These are phyloP conservation scores for Pachliopta kotzebuea DNA, from an alignment of 2,888 invertebrate genomes.

Conservation along the genomic window DNA sequence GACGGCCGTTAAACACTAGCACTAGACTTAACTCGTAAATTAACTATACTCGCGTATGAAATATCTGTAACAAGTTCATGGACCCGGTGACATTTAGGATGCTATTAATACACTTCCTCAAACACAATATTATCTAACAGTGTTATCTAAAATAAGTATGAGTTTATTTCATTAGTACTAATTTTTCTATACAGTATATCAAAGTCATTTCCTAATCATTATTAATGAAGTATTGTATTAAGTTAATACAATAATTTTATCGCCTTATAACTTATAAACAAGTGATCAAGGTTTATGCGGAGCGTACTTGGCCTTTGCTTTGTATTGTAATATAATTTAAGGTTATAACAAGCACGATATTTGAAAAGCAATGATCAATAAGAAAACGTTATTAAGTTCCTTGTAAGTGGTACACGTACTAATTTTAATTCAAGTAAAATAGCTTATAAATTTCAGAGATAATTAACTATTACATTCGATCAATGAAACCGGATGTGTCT, in stretches of 20 bases:
- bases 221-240: background rate
- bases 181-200: background rate
- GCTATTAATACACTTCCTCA: constrained; percentile 50
- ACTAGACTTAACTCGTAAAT: constrained; percentile 53
- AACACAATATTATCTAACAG: background rate
- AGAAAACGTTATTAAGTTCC: background rate
- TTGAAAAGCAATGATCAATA: background rate
- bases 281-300: background rate
- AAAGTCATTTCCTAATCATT: background rate
- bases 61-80: constrained; percentile 61
- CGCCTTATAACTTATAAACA: background rate
- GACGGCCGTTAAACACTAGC: constrained; percentile 43
- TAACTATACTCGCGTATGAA: constrained; percentile 46
- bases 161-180: background rate
- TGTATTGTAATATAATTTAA: background rate
- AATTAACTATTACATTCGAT: too few species aligned
- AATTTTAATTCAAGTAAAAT: too few species aligned
- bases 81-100: constrained; percentile 64
- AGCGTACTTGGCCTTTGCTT: background rate
- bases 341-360: background rate
- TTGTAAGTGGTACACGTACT: background rate
- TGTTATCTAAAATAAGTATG: background rate
- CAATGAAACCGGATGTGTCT: background rate
- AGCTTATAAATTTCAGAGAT: too few species aligned
- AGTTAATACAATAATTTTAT: background rate